These are phyloP conservation scores for Zaprionus obscuricornis DNA, from an alignment of 2,888 invertebrate species.

Conservation along the genomic window DNA sequence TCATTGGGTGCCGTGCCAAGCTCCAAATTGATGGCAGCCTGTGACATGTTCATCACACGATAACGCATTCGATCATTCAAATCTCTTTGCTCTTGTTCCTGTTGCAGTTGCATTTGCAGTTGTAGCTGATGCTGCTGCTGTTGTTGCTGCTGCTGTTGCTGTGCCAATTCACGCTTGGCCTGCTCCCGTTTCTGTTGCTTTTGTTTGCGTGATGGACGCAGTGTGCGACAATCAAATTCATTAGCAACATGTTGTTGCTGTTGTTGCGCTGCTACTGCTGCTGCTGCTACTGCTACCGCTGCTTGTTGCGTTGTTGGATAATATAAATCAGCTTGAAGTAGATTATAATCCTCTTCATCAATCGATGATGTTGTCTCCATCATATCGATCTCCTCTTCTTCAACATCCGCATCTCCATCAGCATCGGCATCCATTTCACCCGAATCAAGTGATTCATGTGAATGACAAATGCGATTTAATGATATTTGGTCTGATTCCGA, in stretches of 20 bases:
- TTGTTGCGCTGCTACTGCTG: constrained; percentile 48
- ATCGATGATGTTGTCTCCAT: constrained; percentile 83
- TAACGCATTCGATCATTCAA: constrained; percentile 68
- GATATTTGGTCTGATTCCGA: constrained; percentile 84
- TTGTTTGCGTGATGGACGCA: constrained; percentile 80
- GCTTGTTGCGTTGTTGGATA: constrained; percentile 67
- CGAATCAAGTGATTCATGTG: constrained; percentile 90
- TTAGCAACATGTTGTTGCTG: constrained; percentile 30
- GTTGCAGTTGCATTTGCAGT: constrained; percentile 53
- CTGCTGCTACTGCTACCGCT: constrained; percentile 32
- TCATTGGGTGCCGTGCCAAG: constrained; percentile 48
- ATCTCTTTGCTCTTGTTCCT: constrained; percentile 30
- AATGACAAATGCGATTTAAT: constrained; percentile 84
- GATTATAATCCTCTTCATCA: constrained; percentile 83
- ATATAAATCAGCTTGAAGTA: constrained; percentile 81
- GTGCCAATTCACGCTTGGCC: constrained; percentile 29
- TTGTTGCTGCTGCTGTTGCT: constrained; percentile 48
- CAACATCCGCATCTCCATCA: constrained; percentile 84
- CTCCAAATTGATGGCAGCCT: constrained; percentile 71
- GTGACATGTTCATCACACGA: constrained; percentile 79
- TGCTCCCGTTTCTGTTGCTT: constrained; percentile 64
- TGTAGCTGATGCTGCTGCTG: constrained; percentile 45
- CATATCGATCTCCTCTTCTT: constrained; percentile 85
- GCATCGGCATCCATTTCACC: constrained; percentile 86
- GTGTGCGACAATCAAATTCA: constrained; percentile 81